phyloP scores from a whole-genome alignment of 2,888 invertebrate genomes.

The Xestia ashworthii region DNA sequence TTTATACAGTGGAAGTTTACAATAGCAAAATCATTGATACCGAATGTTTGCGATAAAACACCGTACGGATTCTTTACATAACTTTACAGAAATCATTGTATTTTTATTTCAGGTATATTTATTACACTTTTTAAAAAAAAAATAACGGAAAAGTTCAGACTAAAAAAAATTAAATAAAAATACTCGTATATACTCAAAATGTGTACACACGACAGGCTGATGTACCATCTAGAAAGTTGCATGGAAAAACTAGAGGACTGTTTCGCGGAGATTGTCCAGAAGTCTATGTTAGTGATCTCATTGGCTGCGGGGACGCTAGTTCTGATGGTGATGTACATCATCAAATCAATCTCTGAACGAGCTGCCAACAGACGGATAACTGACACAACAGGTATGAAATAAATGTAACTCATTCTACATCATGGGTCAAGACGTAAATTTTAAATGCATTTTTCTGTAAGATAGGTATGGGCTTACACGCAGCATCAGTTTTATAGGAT shows the following conservation, averaged over 20 bases:
- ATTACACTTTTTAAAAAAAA: slow-evolving; percentile 80
- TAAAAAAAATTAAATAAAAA: not conserved
- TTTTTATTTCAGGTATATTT: slow-evolving; percentile 81
- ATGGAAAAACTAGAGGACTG: slow-evolving; percentile 78
- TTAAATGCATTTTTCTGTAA: no score
- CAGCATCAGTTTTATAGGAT: no score
- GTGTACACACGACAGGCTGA: slow-evolving; percentile 71
- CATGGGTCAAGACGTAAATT: no score
- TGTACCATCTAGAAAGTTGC: slow-evolving; percentile 74
- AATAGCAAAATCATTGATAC: not conserved
- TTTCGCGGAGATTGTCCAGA: slow-evolving; percentile 80
- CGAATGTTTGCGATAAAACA: not conserved
- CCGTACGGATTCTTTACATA: not conserved
- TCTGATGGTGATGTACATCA: slow-evolving; percentile 72
- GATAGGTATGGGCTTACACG: no score
- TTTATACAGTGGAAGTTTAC: not conserved
- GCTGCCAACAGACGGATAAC: not conserved
- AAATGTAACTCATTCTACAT: not conserved
- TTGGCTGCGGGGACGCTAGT: slow-evolving; percentile 74
- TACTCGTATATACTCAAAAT: slow-evolving; percentile 71
- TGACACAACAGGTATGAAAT: slow-evolving; percentile 7
- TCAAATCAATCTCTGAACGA: slow-evolving; percentile 61
- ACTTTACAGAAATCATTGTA: not conserved
- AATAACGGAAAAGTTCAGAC: not conserved
- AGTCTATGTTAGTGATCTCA: slow-evolving; percentile 76